phyloP scores from a whole-genome alignment of 2,797 vertebrate genomes.

The Chelon auratus region DNA sequence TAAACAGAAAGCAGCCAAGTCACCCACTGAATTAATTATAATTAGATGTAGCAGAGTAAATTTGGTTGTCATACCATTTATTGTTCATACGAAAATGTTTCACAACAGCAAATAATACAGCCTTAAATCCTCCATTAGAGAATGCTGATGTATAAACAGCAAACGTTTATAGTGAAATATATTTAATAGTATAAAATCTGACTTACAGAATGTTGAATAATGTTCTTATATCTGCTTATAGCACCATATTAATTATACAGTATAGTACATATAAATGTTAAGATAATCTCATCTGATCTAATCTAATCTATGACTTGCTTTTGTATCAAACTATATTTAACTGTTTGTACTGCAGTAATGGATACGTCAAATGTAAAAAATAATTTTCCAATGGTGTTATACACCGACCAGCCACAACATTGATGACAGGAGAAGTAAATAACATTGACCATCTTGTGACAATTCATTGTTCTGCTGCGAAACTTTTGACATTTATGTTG shows the following conservation, averaged over 20 bases:
- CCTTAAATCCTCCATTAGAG: not conserved
- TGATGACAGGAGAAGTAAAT: no score
- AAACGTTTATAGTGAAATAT: not conserved
- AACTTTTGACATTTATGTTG: no score
- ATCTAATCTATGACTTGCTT: no score
- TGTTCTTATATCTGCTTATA: not conserved
- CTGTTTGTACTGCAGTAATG: no score
- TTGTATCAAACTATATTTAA: no score
- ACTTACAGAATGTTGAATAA: not conserved
- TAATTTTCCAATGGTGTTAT: no score
- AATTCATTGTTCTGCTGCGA: no score
- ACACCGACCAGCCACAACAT: no score
- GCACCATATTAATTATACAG: not conserved
- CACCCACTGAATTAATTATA: not conserved
- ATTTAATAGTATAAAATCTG: not conserved
- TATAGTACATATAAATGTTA: no score
- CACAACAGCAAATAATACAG: not conserved
- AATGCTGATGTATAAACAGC: not conserved
- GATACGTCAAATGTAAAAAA: no score
- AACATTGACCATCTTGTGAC: no score
- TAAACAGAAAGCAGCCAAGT: not conserved
- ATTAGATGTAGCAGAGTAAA: not conserved
- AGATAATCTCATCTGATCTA: no score
- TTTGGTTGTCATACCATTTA: not conserved
- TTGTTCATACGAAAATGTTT: not conserved